Conservation (phyloP, 2,797 vertebrate species). For the Sandelia bainsii region DNA sequence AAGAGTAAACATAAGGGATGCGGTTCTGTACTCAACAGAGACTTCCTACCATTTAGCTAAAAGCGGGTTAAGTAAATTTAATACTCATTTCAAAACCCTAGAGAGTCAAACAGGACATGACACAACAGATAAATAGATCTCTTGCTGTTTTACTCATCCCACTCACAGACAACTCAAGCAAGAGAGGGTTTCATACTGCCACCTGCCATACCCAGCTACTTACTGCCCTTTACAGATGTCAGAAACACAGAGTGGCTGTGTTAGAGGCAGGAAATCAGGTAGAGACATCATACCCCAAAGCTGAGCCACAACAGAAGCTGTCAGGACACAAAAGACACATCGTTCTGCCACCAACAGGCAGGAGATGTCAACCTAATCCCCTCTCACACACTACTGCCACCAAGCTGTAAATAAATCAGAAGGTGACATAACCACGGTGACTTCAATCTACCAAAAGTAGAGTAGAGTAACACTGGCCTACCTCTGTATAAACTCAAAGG, state of each 20-base stretch:
- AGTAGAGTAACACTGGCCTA: slow-evolving; percentile 34
- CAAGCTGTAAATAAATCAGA: slow-evolving; percentile 79
- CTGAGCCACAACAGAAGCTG: slow-evolving; percentile 47
- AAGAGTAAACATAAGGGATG: slow-evolving; percentile 2
- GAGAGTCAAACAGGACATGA: slow-evolving; percentile 39
- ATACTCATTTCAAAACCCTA: slow-evolving; percentile 28
- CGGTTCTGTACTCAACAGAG: slow-evolving; percentile 16
- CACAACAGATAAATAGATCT: slow-evolving; percentile 27
- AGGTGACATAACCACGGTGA: slow-evolving; percentile 74
- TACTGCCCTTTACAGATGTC: slow-evolving; percentile 42
- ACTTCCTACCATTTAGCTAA: slow-evolving; percentile 11
- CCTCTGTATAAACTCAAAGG: slow-evolving; percentile 15
- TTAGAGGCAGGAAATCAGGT: slow-evolving; percentile 56
- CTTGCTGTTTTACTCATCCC: slow-evolving; percentile 12
- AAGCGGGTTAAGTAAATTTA: slow-evolving; percentile 60
- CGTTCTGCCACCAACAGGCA: slow-evolving; percentile 54
- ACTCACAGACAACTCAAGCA: slow-evolving; percentile 15
- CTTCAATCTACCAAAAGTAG: slow-evolving; percentile 61
- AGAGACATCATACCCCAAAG: slow-evolving; percentile 52
- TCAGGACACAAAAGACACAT: slow-evolving; percentile 58
- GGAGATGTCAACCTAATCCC: slow-evolving; percentile 66
- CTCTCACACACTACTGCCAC: slow-evolving; percentile 59
- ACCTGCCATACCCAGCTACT: slow-evolving; percentile 44
- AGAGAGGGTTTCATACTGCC: slow-evolving; percentile 15
- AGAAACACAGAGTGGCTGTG: slow-evolving; percentile 36